Conservation (phyloP, 1,140 invertebrate genomes). For the Ylistrum balloti region DNA sequence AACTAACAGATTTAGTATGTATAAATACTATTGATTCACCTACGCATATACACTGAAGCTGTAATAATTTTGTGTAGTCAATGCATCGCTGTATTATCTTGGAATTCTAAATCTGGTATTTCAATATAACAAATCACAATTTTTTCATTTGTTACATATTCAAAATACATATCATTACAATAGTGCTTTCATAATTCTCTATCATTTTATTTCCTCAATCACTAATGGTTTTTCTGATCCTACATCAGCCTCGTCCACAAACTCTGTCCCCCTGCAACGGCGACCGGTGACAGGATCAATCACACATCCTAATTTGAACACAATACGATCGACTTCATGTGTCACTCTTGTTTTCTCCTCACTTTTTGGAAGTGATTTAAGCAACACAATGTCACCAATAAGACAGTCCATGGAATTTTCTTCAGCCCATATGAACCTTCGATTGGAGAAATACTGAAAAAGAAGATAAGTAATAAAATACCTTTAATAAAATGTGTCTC, state of each 20-base stretch:
- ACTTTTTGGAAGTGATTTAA: constrained; percentile 62
- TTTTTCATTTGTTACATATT: too few species aligned
- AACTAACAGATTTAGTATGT: too few species aligned
- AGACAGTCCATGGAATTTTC: constrained; percentile 63
- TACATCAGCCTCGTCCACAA: constrained; percentile 64
- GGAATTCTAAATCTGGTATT: too few species aligned
- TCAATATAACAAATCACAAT: too few species aligned
- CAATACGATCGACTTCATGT: constrained; percentile 64
- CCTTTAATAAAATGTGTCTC: too few species aligned
- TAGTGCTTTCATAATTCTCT: too few species aligned
- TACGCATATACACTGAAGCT: too few species aligned
- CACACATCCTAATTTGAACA: constrained; percentile 68
- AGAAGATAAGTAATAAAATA: constrained; percentile 47
- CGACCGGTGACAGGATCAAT: constrained; percentile 73
- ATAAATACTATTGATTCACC: too few species aligned
- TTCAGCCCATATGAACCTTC: constrained; percentile 65
- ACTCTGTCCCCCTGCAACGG: constrained; percentile 66
- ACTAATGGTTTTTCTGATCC: constrained; percentile 46
- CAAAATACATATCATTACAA: too few species aligned
- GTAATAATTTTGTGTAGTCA: too few species aligned
- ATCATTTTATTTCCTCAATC: constrained; percentile 34
- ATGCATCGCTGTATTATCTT: too few species aligned
- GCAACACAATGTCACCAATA: constrained; percentile 71
- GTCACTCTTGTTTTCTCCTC: constrained; percentile 52
- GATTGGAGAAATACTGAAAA: constrained; percentile 74